Conservation (phyloP, 2,113 vertebrate species). For the Pollimyrus isidori region DNA sequence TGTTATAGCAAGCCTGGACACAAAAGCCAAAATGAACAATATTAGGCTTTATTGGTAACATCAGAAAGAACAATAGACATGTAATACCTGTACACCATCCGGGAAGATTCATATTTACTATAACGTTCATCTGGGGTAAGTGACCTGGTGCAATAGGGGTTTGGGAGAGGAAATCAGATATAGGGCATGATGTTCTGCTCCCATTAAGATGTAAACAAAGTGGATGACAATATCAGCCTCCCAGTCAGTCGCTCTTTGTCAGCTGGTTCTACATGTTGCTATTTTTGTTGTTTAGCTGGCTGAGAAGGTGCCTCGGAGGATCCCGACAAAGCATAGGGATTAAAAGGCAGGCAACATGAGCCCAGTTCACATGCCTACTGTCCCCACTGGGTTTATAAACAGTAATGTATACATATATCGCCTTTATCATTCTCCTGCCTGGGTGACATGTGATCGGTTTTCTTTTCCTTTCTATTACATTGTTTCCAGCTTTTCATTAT, state of each 20-base stretch:
- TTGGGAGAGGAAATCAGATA: background rate
- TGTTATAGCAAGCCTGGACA: background rate
- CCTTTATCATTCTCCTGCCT: background rate
- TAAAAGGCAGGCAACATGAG: background rate
- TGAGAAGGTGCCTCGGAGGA: slow-evolving; percentile 64
- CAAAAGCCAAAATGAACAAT: background rate
- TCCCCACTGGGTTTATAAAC: background rate
- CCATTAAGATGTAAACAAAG: background rate
- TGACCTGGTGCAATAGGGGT: background rate
- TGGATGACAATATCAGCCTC: slow-evolving; percentile 42
- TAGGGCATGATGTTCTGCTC: background rate
- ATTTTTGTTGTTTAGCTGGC: slow-evolving; percentile 67
- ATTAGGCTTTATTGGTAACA: background rate
- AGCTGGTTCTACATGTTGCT: slow-evolving; percentile 65
- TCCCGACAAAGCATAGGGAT: slow-evolving; percentile 52
- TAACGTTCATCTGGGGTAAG: background rate
- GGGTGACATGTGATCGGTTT: background rate
- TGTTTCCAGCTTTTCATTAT: background rate
- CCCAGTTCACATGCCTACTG: background rate
- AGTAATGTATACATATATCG: background rate
- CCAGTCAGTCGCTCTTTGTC: slow-evolving; percentile 69
- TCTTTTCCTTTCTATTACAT: background rate
- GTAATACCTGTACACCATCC: background rate
- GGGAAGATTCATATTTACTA: background rate
- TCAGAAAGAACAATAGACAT: background rate